Evolutionary conservation across 2,113 vertebrate species (phyloP).

Genomic region (Paedocypris sp.): DNA sequence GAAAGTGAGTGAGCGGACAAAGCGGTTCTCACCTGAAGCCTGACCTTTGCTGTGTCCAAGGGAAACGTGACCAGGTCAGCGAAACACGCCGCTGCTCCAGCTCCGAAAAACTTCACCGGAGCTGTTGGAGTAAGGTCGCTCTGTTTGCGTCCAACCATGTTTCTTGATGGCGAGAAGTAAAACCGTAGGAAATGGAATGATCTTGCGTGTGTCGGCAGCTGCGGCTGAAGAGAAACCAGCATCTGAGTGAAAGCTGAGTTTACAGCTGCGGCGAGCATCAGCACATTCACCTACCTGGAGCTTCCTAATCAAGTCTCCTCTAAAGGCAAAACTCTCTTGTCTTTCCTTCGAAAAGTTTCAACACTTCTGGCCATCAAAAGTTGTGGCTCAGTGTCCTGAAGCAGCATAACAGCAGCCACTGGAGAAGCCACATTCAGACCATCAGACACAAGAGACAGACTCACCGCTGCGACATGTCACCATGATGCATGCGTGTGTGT

Average conservation of each 20-base stretch:
- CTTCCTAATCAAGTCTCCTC: slow-evolving; percentile 39
- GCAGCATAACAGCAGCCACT: slow-evolving; percentile 33
- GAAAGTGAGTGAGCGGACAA: too few species aligned
- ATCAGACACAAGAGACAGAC: neutral
- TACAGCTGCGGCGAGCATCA: slow-evolving; percentile 20
- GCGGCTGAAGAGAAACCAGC: neutral
- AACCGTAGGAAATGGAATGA: neutral
- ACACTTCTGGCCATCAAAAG: slow-evolving; percentile 40
- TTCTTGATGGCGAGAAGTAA: neutral
- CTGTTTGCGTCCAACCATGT: slow-evolving; percentile 74
- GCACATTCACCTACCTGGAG: neutral
- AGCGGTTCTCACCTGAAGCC: slow-evolving; percentile 73
- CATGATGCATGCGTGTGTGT: too few species aligned
- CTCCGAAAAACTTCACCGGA: slow-evolving; percentile 72
- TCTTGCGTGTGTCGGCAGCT: neutral
- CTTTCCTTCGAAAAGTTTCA: slow-evolving; percentile 22
- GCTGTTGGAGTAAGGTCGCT: slow-evolving; percentile 67
- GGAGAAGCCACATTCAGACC: neutral
- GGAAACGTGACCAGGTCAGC: slow-evolving; percentile 84
- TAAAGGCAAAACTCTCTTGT: slow-evolving; percentile 21
- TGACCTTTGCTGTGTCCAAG: slow-evolving; percentile 79
- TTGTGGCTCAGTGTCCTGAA: slow-evolving; percentile 17
- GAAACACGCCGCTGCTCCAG: slow-evolving; percentile 75
- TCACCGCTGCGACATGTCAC: too few species aligned
- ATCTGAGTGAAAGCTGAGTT: too few species aligned